Evolutionary conservation across 2,113 vertebrate genomes (phyloP).

Genomic region (Phalacrocorax brasilianus): DNA sequence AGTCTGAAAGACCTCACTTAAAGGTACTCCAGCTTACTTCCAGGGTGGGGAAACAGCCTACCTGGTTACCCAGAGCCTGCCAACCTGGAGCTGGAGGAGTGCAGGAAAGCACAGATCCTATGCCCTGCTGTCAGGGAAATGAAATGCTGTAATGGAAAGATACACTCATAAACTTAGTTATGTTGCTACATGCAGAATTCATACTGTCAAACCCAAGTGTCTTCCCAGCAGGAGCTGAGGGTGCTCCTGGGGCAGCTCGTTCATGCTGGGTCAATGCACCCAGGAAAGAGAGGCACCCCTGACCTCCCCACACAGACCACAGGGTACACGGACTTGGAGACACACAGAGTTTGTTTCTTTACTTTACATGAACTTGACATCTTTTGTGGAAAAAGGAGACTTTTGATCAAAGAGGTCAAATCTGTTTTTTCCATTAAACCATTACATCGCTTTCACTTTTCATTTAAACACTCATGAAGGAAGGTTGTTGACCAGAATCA

Average conservation of each 20-base stretch:
- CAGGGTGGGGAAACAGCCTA: neutral
- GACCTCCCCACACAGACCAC: neutral
- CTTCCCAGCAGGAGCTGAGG: neutral
- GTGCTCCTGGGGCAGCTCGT: neutral
- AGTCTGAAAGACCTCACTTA: neutral
- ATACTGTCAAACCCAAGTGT: neutral
- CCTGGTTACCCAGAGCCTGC: neutral
- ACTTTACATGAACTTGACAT: neutral
- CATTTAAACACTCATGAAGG: neutral
- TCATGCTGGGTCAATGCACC: neutral
- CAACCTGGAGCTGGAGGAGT: neutral
- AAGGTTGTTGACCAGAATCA: neutral
- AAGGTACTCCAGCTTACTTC: neutral
- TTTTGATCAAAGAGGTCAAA: neutral
- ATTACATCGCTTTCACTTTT: neutral
- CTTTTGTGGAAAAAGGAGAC: neutral
- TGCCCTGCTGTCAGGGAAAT: neutral
- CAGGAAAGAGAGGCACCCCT: neutral
- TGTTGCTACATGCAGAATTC: neutral
- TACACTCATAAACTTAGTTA: neutral
- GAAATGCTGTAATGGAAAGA: neutral
- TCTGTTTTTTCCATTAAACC: neutral
- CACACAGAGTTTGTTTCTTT: neutral
- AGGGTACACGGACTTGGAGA: neutral
- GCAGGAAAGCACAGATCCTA: neutral